Evolutionary conservation across 2,113 vertebrate genomes (phyloP), one percentile per base, ranked within the genome.

Genomic region (Recurvirostra avosetta): DNA sequence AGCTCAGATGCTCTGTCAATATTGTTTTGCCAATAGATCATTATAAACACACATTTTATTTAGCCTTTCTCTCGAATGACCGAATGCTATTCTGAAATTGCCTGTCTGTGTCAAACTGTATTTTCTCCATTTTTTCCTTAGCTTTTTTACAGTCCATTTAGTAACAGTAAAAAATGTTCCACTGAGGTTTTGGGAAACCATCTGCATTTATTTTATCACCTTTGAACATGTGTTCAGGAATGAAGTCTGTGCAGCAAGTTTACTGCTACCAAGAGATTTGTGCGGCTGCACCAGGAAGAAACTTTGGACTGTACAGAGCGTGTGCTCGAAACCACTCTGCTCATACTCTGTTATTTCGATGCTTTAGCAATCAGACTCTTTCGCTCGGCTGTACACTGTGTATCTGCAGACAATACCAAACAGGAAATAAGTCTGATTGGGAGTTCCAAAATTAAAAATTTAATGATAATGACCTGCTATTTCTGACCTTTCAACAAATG

Each of bases 191-290:
- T 79, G 84, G 90, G 94, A 98, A 97, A 96, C 95, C 96, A 96
- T 97, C 95, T 97, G 96, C 95, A 93, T 95, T 94, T 88, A 96
- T 97, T 97, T 97, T 97, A 97, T 97, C 96, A 96, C 97, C 93
- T 98, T 97, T 94, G 92, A 97, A 97, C 98, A 97, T 90, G 59
- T 98, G 97, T 96, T 95, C 78, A 93, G 95, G 92, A 97, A 97
- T 96, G 93, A 97, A 96, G 82, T 90, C 95, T 95, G 74, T 93
- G 92, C 92, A 96, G 89, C 22, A 15, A 82, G 79, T 92, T 98
- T 96, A 97, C 43, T 56, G 95, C 91, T 97, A 94, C 94, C 97
- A 92, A 91, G 97, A 97, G 97, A 95, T 86, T 90, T 96, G 70
- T 63, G 91, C 36, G 88, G 75, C 97, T 96, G 94, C 94, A 92